Evolutionary conservation across 1,140 invertebrate genomes (phyloP).

Genomic region (Anoplophora glabripennis): DNA sequence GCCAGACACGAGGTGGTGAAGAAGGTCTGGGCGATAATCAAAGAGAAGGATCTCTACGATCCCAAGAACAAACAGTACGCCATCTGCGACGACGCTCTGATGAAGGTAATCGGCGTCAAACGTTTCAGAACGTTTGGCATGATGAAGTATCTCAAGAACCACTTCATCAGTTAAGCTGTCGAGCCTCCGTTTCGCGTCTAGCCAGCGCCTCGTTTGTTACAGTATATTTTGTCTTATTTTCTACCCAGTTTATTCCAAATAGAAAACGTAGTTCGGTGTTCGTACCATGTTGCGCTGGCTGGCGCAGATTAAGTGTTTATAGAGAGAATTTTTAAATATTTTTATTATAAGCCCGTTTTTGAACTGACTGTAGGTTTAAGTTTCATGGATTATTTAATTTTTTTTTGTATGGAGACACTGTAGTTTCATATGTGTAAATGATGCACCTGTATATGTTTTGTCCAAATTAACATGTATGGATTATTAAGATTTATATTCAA

Average conservation of each 20-base stretch:
- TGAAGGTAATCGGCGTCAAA: conserved; percentile 86
- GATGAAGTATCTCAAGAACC: conserved; percentile 92
- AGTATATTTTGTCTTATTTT: not conserved
- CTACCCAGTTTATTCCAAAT: not conserved
- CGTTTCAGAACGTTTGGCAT: conserved; percentile 90
- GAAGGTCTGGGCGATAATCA: conserved; percentile 88
- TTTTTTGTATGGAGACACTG: conserved; percentile 4
- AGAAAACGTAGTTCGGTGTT: conserved; percentile 1
- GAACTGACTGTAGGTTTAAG: conserved; percentile 1
- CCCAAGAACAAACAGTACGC: conserved; percentile 93
- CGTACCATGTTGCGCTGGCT: not conserved
- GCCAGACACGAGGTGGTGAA: conserved; percentile 91
- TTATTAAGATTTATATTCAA: conserved; percentile 12
- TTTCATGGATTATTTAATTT: not conserved
- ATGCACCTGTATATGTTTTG: conserved; percentile 20
- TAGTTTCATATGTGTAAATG: conserved; percentile 7
- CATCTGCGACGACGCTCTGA: conserved; percentile 86
- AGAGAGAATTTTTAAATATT: conserved; percentile 7
- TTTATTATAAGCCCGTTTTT: conserved; percentile 5
- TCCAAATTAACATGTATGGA: conserved; percentile 9
- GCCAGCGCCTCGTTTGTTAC: not conserved
- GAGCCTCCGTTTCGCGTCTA: conserved; percentile 11
- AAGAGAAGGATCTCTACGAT: conserved; percentile 88
- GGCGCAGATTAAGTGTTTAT: not conserved
- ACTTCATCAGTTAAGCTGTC: conserved; percentile 70